A percentile compares a stretch with the other conserved stretches of the same genome.
Evolutionary conservation across 2,113 vertebrate genomes (phyloP).

Genomic region (Otocyon megalotis): DNA sequence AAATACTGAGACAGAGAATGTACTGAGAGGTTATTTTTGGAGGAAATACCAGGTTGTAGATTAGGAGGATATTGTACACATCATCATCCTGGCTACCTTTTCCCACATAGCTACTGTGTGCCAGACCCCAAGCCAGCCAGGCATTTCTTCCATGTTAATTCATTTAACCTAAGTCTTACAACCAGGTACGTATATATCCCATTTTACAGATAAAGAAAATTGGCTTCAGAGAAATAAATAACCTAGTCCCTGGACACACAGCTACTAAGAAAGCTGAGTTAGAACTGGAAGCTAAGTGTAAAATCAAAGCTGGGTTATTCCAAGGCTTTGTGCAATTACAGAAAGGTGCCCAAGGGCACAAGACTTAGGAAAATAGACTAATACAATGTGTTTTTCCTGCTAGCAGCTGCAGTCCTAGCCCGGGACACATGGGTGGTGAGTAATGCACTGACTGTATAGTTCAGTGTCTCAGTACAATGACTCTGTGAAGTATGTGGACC

Average conservation of each 20-base stretch:
- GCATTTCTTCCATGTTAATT: background rate
- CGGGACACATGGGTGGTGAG: background rate
- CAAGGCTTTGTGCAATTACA: background rate
- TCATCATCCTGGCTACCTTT: background rate
- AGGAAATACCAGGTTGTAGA: background rate
- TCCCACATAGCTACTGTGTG: background rate
- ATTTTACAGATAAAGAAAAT: conserved; percentile 4
- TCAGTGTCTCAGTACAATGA: background rate
- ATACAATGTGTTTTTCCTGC: background rate
- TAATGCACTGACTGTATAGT: background rate
- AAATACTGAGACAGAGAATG: background rate
- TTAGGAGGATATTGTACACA: background rate
- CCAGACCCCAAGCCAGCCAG: background rate
- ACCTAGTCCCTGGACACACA: background rate
- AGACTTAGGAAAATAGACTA: background rate
- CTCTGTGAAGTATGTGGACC: background rate
- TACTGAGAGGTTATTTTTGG: background rate
- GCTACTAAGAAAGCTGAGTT: conserved; percentile 1
- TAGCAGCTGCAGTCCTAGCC: background rate
- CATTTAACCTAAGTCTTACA: background rate
- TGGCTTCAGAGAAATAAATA: background rate
- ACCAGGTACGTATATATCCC: background rate
- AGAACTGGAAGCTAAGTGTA: background rate
- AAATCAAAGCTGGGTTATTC: background rate
- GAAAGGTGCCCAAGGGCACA: background rate